Evolutionary conservation across 1,140 invertebrate genomes (phyloP), one percentile per base, ranked within the genome.

Genomic region (Apis laboriosa): DNA sequence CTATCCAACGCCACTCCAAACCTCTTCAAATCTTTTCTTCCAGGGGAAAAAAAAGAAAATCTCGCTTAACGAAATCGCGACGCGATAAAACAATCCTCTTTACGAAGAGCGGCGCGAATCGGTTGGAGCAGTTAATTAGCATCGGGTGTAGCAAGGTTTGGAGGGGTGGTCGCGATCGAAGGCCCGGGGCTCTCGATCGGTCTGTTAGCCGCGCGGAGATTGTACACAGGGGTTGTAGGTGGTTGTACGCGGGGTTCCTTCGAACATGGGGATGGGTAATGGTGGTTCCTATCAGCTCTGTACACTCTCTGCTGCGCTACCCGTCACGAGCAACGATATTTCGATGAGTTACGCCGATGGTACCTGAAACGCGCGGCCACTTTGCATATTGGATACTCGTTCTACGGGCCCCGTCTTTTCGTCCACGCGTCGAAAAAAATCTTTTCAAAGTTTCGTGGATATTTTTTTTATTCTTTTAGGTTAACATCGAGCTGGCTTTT

Each of bases 251-350:
- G 63, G 73, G 81, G 72, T 19, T 86, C 72, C 19, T 34, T 3
- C 11, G 67, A 78, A 86, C 80, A 72, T 28, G 66, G 85, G 88
- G 87, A 76, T 87, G 87, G 87, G 87, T 89, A 89, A 89, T 89
- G 83, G 87, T 81, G 71, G 78, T 67, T 83, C 87, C 82, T 89
- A 89, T 89, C 88, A 89, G 88, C 77, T 78, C 88, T 71, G 86
- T 83, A 83, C 88, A 89, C 85, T 87, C 88, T 80, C 67, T 56
- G 12, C 21, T 9, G 19, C 66, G 15, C 60, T 51, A 55, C 60
- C 79, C 58, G 75, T 77, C 70, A 70, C 66, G n/a, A 78, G 85
- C 84, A 86, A 86, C 80, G 75, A 87, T 87, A 83, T 86, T 64
- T 72, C 61, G 19, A 34, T 83, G 85, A 86, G 76, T 86, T 86